Percentiles rank a stretch among this genome's conserved stretches.
Conservation (phyloP, 2,888 invertebrate species). For the Crioceris asparagi region DNA sequence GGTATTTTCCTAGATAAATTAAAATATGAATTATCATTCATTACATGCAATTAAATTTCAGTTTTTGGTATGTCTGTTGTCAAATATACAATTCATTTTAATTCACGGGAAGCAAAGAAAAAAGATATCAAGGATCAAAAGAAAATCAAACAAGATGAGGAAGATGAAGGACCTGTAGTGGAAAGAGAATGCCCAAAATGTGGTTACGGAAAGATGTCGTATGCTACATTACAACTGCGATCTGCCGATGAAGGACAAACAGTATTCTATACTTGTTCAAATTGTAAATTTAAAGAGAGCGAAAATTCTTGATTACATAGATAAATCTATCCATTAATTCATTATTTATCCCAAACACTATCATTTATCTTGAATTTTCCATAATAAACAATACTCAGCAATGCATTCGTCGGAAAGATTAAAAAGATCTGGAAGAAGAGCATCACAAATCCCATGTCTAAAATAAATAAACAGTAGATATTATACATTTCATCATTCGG, state of each 20-base stretch:
- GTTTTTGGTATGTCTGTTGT: constrained; percentile 56
- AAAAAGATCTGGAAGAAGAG: too few species aligned
- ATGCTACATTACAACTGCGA: constrained; percentile 86
- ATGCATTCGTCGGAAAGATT: too few species aligned
- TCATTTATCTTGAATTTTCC: too few species aligned
- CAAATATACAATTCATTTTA: constrained; percentile 63
- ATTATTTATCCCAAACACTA: too few species aligned
- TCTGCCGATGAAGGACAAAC: constrained; percentile 99
- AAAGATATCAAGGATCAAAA: constrained; percentile 27
- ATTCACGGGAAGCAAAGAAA: constrained; percentile 42
- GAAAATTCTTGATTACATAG: constrained; percentile 50
- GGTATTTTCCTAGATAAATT: constrained; percentile 39
- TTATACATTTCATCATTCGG: too few species aligned
- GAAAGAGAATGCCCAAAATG: constrained; percentile 80
- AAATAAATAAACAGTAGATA: too few species aligned
- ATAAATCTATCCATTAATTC: too few species aligned
- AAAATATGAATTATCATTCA: constrained; percentile 3
- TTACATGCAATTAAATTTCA: constrained; percentile 31
- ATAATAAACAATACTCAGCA: too few species aligned
- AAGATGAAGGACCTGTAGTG: constrained; percentile 64
- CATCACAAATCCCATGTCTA: background rate
- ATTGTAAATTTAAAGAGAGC: constrained; percentile 75
- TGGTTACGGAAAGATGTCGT: constrained; percentile 85
- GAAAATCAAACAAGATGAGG: too few species aligned
- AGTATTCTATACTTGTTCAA: constrained; percentile 92